Percentiles rank a stretch among this genome's conserved stretches.
phyloP scores from a whole-genome alignment of 2,113 vertebrate genomes.

The human (Homo sapiens) region DNA sequence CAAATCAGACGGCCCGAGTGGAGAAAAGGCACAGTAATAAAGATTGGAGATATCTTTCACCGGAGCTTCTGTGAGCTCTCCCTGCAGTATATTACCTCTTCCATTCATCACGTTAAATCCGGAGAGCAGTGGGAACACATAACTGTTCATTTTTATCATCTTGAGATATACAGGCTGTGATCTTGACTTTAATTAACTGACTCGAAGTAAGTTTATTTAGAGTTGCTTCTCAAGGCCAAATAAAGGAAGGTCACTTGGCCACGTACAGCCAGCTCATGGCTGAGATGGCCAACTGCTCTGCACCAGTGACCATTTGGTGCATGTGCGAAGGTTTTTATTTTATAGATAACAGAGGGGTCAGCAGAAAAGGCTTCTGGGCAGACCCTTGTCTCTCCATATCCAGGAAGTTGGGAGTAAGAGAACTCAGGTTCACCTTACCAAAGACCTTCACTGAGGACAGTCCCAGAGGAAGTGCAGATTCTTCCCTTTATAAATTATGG shows the following conservation, averaged over 20 bases:
- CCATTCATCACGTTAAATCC: background rate
- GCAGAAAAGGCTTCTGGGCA: background rate
- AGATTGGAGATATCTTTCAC: slow-evolving; percentile 3
- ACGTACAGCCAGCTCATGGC: fast-evolving
- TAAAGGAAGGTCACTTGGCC: background rate
- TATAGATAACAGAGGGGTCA: background rate
- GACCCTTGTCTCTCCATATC: background rate
- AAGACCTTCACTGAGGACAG: background rate
- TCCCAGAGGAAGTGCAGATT: background rate
- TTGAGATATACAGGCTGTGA: background rate
- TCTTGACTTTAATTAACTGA: slow-evolving; percentile 44
- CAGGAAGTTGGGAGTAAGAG: background rate
- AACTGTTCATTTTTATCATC: slow-evolving; percentile 30
- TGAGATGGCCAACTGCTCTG: background rate
- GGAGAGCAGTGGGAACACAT: background rate
- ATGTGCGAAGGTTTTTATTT: background rate
- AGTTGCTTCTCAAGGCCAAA: background rate
- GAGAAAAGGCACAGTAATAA: background rate
- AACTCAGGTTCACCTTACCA: background rate
- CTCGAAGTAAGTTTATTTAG: slow-evolving; percentile 36
- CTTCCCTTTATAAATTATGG: background rate
- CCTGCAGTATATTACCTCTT: background rate
- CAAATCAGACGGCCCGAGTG: background rate
- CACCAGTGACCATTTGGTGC: background rate
- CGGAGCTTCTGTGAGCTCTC: background rate